These are phyloP conservation scores for Leptobrachium ailaonicum DNA, from an alignment of 2,113 vertebrate species.

Conservation along the genomic window DNA sequence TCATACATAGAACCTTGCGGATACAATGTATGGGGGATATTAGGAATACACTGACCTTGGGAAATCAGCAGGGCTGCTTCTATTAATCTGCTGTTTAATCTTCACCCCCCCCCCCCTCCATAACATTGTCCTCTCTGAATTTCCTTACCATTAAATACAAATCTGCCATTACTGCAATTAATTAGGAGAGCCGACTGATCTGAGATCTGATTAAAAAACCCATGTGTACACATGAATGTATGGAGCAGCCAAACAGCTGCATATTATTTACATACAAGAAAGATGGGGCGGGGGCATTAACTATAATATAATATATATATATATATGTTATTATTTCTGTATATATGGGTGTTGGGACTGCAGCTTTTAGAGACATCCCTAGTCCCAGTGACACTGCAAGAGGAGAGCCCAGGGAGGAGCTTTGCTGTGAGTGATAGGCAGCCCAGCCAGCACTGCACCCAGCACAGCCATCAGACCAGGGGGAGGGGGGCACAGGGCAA, in stretches of 20 bases:
- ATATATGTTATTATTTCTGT: background rate
- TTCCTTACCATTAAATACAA: background rate
- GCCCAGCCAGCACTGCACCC: conserved; percentile 3
- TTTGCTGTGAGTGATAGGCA: conserved; percentile 17
- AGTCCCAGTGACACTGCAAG: conserved; percentile 26
- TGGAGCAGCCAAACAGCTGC: no score
- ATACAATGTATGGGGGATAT: no score
- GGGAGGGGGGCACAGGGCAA: background rate
- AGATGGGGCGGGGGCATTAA: no score
- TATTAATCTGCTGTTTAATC: no score
- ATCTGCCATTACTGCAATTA: background rate
- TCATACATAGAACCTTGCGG: no score
- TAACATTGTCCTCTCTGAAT: no score
- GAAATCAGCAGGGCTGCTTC: no score
- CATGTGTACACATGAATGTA: background rate
- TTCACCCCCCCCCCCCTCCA: no score
- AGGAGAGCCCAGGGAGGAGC: conserved; percentile 32
- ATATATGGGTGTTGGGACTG: conserved; percentile 16
- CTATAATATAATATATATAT: background rate
- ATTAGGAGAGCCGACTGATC: background rate
- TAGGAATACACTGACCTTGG: no score
- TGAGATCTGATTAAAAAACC: background rate
- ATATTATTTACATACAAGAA: no score
- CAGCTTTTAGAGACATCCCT: conserved; percentile 37
- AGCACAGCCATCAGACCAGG: background rate